Conservation (phyloP, 1,140 invertebrate species). For the Rhagoletis pomonella region DNA sequence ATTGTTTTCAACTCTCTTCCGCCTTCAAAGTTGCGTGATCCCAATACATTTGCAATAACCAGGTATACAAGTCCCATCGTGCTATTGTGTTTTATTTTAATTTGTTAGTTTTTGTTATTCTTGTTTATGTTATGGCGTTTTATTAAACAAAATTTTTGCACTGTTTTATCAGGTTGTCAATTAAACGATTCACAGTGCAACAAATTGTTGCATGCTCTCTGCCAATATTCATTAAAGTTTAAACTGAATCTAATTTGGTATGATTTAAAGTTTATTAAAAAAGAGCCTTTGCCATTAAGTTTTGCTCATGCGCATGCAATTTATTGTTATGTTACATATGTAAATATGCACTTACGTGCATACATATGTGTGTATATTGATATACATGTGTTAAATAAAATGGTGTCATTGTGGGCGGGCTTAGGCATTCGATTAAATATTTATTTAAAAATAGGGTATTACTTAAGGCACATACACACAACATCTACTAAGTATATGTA, state of each 20-base stretch:
- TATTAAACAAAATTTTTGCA: neutral
- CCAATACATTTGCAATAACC: neutral
- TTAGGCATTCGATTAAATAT: neutral
- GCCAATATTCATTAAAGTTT: neutral
- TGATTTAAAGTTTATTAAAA: neutral
- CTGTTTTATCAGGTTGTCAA: neutral
- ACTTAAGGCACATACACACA: neutral
- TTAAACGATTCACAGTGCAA: neutral
- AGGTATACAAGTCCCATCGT: neutral
- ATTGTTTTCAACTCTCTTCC: too few species aligned
- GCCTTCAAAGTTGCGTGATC: neutral
- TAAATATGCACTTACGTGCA: neutral
- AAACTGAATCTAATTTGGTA: neutral
- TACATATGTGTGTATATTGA: neutral
- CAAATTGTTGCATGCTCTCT: neutral
- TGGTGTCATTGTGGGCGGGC: neutral
- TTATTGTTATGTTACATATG: neutral
- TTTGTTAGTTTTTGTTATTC: neutral
- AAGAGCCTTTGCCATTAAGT: neutral
- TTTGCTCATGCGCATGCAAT: constrained; percentile 2
- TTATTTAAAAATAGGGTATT: neutral
- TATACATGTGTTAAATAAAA: neutral
- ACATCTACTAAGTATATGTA: neutral
- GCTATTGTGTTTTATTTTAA: neutral
- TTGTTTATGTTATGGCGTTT: too few species aligned